Evolutionary conservation across 2,888 invertebrate species (phyloP).

Genomic region (Pyrocoelia pectoralis): DNA sequence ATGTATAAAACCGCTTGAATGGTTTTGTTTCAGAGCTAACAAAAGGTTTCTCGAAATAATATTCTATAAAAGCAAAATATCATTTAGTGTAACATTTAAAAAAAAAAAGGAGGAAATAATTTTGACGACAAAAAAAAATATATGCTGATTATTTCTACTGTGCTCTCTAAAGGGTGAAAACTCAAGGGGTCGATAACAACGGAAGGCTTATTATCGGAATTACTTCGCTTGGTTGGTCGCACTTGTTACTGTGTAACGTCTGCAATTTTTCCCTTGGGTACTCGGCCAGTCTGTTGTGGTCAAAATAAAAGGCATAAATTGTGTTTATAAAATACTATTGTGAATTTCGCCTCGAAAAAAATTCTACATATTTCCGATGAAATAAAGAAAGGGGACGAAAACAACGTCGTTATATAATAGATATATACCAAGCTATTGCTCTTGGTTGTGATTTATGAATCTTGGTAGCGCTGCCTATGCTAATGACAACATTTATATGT

Average conservation of each 20-base stretch:
- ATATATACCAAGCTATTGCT: constrained; percentile 61
- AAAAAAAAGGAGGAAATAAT: constrained; percentile 25
- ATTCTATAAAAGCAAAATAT: constrained; percentile 2
- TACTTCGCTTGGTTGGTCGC: constrained; percentile 45
- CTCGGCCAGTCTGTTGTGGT: constrained; percentile 46
- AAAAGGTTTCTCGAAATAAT: constrained; percentile 1
- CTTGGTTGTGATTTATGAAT: constrained; percentile 60
- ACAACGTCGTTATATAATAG: constrained; percentile 60
- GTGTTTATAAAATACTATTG: not conserved
- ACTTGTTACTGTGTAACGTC: constrained; percentile 51
- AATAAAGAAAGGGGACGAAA: constrained; percentile 53
- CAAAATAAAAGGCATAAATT: constrained; percentile 34
- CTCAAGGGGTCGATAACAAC: constrained; percentile 45
- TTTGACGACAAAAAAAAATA: constrained; percentile 31
- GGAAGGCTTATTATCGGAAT: constrained; percentile 48
- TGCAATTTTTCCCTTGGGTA: constrained; percentile 59
- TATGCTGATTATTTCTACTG: constrained; percentile 33
- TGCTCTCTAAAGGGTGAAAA: constrained; percentile 35
- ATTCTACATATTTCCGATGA: constrained; percentile 55
- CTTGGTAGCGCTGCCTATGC: constrained; percentile 60
- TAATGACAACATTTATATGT: constrained; percentile 61
- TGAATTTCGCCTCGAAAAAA: constrained; percentile 24
- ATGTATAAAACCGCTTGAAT: not conserved
- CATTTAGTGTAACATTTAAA: not conserved
- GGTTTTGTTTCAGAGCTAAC: not conserved